phyloP scores from a whole-genome alignment of 2,797 vertebrate genomes.

The Sphenopsis melanotis region DNA sequence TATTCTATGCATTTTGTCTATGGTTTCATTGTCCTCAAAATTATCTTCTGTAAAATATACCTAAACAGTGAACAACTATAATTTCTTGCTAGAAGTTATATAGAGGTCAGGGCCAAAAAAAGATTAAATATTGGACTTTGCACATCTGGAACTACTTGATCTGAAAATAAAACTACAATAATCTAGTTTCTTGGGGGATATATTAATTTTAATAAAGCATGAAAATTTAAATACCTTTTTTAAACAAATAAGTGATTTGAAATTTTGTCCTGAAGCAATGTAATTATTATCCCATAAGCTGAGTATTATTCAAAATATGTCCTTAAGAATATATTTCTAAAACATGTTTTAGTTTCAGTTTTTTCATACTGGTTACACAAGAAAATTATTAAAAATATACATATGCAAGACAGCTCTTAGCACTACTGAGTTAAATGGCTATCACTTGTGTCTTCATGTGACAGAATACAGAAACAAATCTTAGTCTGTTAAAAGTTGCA shows the following conservation, averaged over 20 bases:
- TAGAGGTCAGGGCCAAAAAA: neutral
- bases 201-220: constrained; percentile 25
- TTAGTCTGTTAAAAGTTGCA: neutral
- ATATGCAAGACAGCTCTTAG: neutral
- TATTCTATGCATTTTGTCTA: neutral
- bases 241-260: constrained; percentile 5
- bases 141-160: neutral
- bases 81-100: neutral
- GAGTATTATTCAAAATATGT: neutral
- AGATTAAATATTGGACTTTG: neutral
- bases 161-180: neutral
- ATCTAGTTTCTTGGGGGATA: neutral
- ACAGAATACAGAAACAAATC: neutral
- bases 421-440: neutral
- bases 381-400: neutral
- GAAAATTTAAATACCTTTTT: neutral
- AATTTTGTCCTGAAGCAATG: constrained; percentile 25
- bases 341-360: neutral
- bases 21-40: neutral
- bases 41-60: neutral
- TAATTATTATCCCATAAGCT: neutral
- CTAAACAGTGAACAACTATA: neutral
- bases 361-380: neutral
- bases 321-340: neutral
- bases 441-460: neutral